Evolutionary conservation across 2,797 vertebrate genomes (phyloP).

Genomic region (Ciconia nigra): DNA sequence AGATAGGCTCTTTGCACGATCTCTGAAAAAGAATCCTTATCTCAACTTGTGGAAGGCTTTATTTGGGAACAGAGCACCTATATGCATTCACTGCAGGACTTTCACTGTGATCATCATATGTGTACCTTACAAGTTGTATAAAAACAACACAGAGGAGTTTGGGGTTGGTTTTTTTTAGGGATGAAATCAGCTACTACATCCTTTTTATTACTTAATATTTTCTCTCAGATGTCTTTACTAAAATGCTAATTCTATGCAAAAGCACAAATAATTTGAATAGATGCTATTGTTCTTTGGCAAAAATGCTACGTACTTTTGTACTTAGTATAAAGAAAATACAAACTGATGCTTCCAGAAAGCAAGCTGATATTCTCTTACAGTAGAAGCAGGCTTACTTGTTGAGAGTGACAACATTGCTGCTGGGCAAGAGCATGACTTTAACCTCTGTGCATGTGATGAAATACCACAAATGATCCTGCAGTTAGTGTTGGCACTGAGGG

Average conservation of each 20-base stretch:
- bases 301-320: neutral
- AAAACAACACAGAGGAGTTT: neutral
- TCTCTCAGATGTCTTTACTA: neutral
- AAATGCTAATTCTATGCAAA: neutral
- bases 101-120: neutral
- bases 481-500: neutral
- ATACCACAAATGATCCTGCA: neutral
- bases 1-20: neutral
- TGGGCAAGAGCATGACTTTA: neutral
- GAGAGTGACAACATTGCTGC: neutral
- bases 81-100: neutral
- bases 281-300: neutral
- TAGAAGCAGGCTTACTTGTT: neutral
- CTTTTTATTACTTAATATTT: neutral
- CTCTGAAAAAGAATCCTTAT: neutral
- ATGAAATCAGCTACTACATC: neutral
- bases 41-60: neutral
- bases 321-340: neutral
- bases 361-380: neutral
- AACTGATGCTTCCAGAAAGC: neutral
- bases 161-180: neutral
- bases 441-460: neutral
- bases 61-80: neutral
- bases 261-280: neutral
- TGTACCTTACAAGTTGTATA: neutral